Conservation (phyloP, 92 coral and sea anemone species). For the Meandrina meandrites region DNA sequence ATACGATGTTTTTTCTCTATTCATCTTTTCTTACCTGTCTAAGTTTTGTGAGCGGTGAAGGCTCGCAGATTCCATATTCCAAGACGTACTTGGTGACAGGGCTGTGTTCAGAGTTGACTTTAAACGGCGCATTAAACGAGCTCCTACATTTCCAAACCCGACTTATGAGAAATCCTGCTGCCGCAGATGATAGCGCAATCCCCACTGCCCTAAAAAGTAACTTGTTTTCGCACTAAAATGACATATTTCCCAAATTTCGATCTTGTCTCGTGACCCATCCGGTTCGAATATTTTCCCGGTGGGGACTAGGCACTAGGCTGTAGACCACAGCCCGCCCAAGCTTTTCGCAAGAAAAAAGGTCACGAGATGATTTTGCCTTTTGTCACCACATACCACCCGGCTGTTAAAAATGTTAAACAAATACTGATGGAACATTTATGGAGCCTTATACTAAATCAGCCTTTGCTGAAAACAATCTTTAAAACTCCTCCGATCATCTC, state of each 20-base stretch:
- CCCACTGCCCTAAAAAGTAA: constrained; percentile 42
- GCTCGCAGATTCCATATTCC: constrained; percentile 59
- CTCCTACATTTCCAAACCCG: neutral
- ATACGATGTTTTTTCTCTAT: too few species aligned
- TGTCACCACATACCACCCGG: too few species aligned
- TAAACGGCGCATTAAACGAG: neutral
- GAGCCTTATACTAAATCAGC: too few species aligned
- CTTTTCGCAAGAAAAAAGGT: too few species aligned
- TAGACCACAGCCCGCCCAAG: too few species aligned
- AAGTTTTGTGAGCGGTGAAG: constrained; percentile 40
- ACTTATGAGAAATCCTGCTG: constrained; percentile 14
- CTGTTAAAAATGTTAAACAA: too few species aligned
- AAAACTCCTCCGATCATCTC: too few species aligned
- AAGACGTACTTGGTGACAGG: constrained; percentile 24
- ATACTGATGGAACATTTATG: too few species aligned
- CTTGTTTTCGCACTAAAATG: constrained; percentile 45
- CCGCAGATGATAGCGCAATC: constrained; percentile 50
- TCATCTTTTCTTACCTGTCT: constrained; percentile 63
- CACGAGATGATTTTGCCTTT: too few species aligned
- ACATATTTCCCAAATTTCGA: neutral
- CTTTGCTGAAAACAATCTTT: too few species aligned
- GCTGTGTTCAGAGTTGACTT: neutral
- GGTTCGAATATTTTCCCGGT: neutral
- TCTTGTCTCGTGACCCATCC: neutral
- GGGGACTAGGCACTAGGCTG: neutral